A percentile compares a stretch with the other conserved stretches of the same genome.
These are phyloP conservation scores for Centroberyx gerrardi DNA, from an alignment of 2,797 vertebrate species.

Conservation along the genomic window DNA sequence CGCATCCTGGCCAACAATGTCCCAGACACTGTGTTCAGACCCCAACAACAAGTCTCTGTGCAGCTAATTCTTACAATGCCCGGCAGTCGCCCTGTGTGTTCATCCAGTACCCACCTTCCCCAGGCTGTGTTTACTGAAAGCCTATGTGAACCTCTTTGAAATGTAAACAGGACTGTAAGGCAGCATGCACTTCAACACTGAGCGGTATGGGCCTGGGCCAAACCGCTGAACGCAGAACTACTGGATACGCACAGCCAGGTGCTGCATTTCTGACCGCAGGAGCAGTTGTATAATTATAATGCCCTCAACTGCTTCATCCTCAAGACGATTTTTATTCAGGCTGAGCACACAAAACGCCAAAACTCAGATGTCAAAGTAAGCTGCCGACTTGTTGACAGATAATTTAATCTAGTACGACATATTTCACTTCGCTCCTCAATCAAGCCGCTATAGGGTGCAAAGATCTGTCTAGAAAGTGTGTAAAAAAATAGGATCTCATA, in stretches of 20 bases:
- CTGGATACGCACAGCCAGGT: constrained; percentile 69
- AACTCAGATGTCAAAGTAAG: constrained; percentile 61
- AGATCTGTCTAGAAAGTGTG: no score
- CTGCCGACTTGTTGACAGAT: constrained; percentile 27
- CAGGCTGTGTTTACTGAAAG: constrained; percentile 73
- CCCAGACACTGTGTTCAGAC: constrained; percentile 52
- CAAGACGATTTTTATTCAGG: constrained; percentile 53
- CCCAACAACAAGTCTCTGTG: constrained; percentile 49
- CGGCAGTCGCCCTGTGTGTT: constrained; percentile 52
- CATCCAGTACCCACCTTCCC: constrained; percentile 65
- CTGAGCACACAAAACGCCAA: constrained; percentile 51
- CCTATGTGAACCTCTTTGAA: constrained; percentile 65
- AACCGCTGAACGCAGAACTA: constrained; percentile 57
- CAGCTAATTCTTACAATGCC: constrained; percentile 50
- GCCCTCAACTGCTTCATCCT: constrained; percentile 41
- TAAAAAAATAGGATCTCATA: not conserved
- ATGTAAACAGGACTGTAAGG: constrained; percentile 77
- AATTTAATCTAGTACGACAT: no score
- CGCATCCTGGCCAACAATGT: constrained; percentile 47
- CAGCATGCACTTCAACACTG: constrained; percentile 68
- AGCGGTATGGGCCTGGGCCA: constrained; percentile 40
- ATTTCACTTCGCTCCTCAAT: no score
- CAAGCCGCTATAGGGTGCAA: no score
- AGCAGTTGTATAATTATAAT: constrained; percentile 75
- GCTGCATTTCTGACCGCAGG: constrained; percentile 60